phyloP scores from a whole-genome alignment of 2,888 invertebrate species.

The Cistogaster globosa region DNA sequence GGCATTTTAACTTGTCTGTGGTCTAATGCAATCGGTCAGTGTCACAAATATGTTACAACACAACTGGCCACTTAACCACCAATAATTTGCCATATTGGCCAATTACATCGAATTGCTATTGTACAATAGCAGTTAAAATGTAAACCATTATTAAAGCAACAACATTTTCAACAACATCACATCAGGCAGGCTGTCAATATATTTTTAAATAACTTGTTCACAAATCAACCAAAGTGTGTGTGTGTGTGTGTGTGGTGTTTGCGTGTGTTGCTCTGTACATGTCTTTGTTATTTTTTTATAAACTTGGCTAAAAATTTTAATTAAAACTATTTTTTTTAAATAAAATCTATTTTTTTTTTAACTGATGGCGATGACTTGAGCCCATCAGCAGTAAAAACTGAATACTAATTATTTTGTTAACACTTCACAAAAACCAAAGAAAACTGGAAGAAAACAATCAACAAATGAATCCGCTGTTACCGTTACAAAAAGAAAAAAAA shows the following conservation, averaged over 20 bases:
- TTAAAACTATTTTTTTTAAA: conserved; percentile 45
- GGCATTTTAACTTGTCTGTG: conserved; percentile 20
- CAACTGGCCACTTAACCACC: conserved; percentile 23
- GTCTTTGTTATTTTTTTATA: not conserved
- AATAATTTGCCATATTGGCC: conserved; percentile 29
- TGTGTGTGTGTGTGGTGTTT: not conserved
- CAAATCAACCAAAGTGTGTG: conserved; percentile 28
- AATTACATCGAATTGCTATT: conserved; percentile 51
- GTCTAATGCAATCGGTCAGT: conserved; percentile 57
- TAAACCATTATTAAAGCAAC: conserved; percentile 56
- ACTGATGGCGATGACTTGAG: conserved; percentile 20
- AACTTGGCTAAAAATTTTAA: conserved; percentile 32
- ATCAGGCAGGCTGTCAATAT: not conserved
- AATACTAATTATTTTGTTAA: conserved; percentile 30
- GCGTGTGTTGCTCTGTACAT: not conserved
- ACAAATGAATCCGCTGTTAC: conserved; percentile 9
- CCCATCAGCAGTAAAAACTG: conserved; percentile 27
- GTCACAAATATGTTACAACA: conserved; percentile 49
- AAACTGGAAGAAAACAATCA: conserved; percentile 25
- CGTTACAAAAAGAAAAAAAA: conserved; percentile 26
- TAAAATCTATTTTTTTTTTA: conserved; percentile 22
- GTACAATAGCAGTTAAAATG: conserved; percentile 38
- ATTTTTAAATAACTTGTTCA: conserved; percentile 36
- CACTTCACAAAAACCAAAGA: conserved; percentile 33
- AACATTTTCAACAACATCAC: conserved; percentile 37